phyloP scores from a whole-genome alignment of 2,113 vertebrate species.

The Dasypus novemcinctus region DNA sequence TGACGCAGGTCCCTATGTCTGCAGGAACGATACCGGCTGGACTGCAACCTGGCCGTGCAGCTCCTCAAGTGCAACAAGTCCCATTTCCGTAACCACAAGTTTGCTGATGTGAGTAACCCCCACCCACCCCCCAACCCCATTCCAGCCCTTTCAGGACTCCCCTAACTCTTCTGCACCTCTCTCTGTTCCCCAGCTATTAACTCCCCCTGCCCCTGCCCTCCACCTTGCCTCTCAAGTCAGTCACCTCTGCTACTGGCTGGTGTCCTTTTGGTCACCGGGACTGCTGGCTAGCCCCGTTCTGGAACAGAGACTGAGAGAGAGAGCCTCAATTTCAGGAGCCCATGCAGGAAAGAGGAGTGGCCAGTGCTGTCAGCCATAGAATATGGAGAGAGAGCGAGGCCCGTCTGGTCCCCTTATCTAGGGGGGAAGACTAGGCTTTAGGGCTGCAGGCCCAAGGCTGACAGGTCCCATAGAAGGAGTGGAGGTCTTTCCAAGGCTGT shows the following conservation, averaged over 20 bases:
- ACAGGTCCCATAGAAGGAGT: background rate
- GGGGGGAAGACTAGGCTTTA: background rate
- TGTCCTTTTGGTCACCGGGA: background rate
- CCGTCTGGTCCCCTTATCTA: background rate
- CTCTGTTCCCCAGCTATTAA: background rate
- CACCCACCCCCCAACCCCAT: rapidly evolving
- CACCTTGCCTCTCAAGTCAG: background rate
- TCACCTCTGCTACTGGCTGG: background rate
- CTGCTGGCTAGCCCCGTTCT: background rate
- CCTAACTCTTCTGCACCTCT: background rate
- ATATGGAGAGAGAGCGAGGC: background rate
- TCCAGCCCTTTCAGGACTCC: background rate
- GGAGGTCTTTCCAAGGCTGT: background rate
- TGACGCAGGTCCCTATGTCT: background rate
- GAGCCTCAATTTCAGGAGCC: background rate
- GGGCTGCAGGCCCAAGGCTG: background rate
- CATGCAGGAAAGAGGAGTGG: background rate
- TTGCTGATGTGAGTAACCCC: slow-evolving; percentile 93
- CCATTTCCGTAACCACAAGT: slow-evolving; percentile 99
- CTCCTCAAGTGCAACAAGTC: slow-evolving; percentile 99
- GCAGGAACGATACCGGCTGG: slow-evolving; percentile 96
- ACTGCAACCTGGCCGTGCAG: slow-evolving; percentile 98
- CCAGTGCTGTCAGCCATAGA: background rate
- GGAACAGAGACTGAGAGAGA: background rate
- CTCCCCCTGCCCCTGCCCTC: background rate